Percentiles rank a stretch among this genome's conserved stretches.
Conservation (phyloP, 2,888 invertebrate species). For the Phymatocera aterrima region DNA sequence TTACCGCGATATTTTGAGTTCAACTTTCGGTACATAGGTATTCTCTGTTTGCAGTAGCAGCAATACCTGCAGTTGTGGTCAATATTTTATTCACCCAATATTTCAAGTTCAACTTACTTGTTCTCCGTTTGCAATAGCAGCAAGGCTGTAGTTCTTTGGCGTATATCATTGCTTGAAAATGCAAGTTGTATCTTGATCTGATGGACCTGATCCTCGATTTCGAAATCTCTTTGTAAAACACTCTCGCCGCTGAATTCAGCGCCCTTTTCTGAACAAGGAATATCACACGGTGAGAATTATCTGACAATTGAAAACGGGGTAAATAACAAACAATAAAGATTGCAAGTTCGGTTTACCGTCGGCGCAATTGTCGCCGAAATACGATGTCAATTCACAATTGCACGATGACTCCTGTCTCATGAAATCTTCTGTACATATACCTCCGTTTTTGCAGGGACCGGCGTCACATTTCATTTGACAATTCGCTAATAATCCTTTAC, state of each 20-base stretch:
- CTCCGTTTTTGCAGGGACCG: constrained; percentile 91
- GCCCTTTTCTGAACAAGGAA: constrained; percentile 81
- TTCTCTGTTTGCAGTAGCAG: too few species aligned
- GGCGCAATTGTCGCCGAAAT: constrained; percentile 91
- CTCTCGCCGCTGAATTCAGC: constrained; percentile 94
- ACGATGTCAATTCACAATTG: constrained; percentile 92
- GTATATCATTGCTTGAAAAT: constrained; percentile 88
- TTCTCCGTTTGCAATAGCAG: constrained; percentile 89
- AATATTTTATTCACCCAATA: not conserved
- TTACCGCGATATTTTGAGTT: too few species aligned
- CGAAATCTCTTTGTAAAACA: constrained; percentile 86
- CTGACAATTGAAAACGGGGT: not conserved
- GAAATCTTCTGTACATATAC: constrained; percentile 93
- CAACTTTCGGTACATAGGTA: too few species aligned
- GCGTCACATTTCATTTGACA: constrained; percentile 94
- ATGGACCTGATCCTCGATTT: constrained; percentile 82
- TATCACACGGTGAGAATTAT: not conserved
- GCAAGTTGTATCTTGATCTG: constrained; percentile 91
- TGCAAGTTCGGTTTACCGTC: constrained; percentile 75
- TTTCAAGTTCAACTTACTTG: constrained; percentile 77
- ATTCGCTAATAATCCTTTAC: constrained; percentile 84
- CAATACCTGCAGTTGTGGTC: not conserved
- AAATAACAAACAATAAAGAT: not conserved
- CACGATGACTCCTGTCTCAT: constrained; percentile 90
- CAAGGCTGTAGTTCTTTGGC: constrained; percentile 85